Conservation (phyloP, 2,888 invertebrate genomes). For the Orchesella flavescens region DNA sequence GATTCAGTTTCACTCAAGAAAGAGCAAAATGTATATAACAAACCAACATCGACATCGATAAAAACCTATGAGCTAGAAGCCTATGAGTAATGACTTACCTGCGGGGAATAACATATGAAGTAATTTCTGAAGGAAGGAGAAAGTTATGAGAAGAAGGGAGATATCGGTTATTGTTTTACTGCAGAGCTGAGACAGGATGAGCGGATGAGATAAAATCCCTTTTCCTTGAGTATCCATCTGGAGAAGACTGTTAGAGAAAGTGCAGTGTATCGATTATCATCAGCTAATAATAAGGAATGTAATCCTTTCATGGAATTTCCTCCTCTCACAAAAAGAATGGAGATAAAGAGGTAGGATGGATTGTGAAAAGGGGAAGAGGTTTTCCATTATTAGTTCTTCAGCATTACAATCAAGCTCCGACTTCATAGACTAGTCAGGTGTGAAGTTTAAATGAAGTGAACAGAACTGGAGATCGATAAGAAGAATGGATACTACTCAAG, state of each 20-base stretch:
- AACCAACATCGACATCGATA: too few species aligned
- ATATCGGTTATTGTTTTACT: neutral
- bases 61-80: too few species aligned
- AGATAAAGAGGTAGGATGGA: conserved; percentile 31
- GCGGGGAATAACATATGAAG: too few species aligned
- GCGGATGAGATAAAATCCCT: neutral
- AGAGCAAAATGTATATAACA: too few species aligned
- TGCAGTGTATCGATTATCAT: neutral
- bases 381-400: conserved; percentile 51
- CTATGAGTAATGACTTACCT: too few species aligned
- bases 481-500: too few species aligned
- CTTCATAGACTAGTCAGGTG: conserved; percentile 45
- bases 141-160: too few species aligned
- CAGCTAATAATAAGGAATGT: conserved; percentile 5
- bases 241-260: neutral
- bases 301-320: neutral
- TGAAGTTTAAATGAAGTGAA: conserved; percentile 45
- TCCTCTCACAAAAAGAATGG: neutral
- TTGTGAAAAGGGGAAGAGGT: conserved; percentile 44
- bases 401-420: conserved; percentile 14
- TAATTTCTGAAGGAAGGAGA: too few species aligned
- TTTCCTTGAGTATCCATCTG: too few species aligned
- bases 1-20: too few species aligned
- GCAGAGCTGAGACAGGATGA: neutral
- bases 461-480: conserved; percentile 17